Base-by-base conservation (phyloP, 2,113 vertebrate species). In the Climacteris rufus region DNA sequence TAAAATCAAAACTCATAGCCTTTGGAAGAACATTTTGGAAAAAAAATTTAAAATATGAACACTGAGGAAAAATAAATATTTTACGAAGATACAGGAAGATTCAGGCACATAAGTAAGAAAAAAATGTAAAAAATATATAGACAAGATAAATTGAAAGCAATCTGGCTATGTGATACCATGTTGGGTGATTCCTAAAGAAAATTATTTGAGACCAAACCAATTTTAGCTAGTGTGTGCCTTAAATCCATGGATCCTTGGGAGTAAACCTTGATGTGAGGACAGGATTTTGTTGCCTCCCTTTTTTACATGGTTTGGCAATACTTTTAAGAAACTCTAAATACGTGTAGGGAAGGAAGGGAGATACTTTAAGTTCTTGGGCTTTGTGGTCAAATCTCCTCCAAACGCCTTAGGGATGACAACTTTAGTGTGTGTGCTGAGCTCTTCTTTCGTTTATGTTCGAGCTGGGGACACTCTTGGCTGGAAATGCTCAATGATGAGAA, bases 311-410 rank as follows among this genome's bases (percentile, higher is more conserved):
- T 65, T 75, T 10, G 1, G 19, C 12, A 76, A 40, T 13, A 18
- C 15, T 87, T 82, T 82, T 53, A 11, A 76, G 70, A 60, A 42
- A 11, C 37, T 69, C 23, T 54, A 42, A 70, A 6, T 10, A 3
- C 0, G 0, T 23, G 2, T 11, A 50, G 30, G 20, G 35, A 53
- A 72, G 44, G 22, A 85, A 17, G 17, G 6, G 17, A 85, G 57
- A 37, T 10, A 31, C 14, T 49, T 52, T 66, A 80, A 24, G 18
- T 30, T 33, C 24, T 50, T 76, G 47, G 30, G 20, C 14, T 88
- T 22, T 71, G 27, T 54, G 71, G 13, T 74, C 39, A 77, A 45
- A 61, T 70, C 40, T 59, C 17, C 50, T 87, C 28, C 70, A 77
- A 30, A 24, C 0, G 5, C 33, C 30, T 54, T 59, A 37, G 27